phyloP scores from a whole-genome alignment of 2,888 invertebrate genomes.

The Amphipoea oculea region DNA sequence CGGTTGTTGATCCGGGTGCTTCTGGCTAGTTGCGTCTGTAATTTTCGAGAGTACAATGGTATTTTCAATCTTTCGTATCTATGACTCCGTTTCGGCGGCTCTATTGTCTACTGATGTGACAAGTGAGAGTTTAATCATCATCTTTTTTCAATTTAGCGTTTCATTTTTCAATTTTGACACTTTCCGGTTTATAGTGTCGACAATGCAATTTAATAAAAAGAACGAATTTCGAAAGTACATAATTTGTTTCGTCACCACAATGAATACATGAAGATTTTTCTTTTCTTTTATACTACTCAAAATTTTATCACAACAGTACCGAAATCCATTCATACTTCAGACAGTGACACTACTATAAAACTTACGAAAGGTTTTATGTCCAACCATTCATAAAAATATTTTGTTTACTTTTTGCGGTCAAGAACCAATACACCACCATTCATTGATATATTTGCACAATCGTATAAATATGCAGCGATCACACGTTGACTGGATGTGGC shows the following conservation, averaged over 20 bases:
- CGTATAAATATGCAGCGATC: conserved; percentile 13
- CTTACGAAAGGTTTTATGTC: background rate
- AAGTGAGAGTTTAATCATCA: conserved; percentile 30
- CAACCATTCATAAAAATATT: background rate
- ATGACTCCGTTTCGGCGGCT: conserved; percentile 31
- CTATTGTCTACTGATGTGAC: conserved; percentile 39
- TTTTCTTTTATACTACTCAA: too few relatives aligned
- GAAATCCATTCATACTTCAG: background rate
- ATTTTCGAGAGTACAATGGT: conserved; percentile 72
- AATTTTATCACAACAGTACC: background rate
- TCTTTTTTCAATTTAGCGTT: background rate
- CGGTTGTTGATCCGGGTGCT: conserved; percentile 84
- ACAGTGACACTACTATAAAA: background rate
- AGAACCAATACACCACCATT: background rate
- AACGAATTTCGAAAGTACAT: background rate
- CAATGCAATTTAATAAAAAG: background rate
- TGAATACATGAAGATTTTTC: background rate
- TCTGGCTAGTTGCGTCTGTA: conserved; percentile 78
- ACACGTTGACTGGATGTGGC: conserved; percentile 31
- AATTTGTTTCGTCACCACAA: background rate
- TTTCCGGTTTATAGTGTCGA: background rate
- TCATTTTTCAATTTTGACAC: background rate
- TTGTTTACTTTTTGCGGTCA: conserved; percentile 21
- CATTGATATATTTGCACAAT: conserved; percentile 39
- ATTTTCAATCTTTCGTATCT: conserved; percentile 57